Conservation (phyloP, 2,797 vertebrate genomes). For the Notolabrus celidotus region DNA sequence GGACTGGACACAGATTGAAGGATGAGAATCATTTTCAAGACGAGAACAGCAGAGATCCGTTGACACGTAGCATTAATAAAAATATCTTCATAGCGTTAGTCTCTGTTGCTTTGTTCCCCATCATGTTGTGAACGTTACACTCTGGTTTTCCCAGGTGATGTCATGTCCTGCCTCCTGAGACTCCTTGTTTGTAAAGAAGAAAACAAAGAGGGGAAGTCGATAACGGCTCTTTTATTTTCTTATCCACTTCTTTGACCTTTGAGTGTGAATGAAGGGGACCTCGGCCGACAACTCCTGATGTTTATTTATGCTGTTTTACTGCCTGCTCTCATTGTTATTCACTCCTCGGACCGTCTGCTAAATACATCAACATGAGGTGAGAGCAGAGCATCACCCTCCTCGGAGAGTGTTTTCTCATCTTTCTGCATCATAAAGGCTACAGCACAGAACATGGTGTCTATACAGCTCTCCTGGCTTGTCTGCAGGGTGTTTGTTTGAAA, state of each 20-base stretch:
- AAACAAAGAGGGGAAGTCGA: neutral
- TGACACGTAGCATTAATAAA: too few relatives aligned
- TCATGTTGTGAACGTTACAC: too few relatives aligned
- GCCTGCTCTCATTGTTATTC: constrained; percentile 19
- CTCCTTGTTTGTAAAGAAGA: neutral
- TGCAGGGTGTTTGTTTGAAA: constrained; percentile 6
- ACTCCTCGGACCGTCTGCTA: neutral
- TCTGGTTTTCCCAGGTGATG: too few relatives aligned
- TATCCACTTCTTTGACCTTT: constrained; percentile 43
- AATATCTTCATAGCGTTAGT: too few relatives aligned
- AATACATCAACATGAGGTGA: neutral
- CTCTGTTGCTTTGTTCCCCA: too few relatives aligned
- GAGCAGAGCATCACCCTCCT: too few relatives aligned
- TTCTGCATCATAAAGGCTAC: too few relatives aligned
- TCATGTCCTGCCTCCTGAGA: too few relatives aligned
- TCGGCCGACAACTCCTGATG: constrained; percentile 2
- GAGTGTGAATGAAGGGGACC: constrained; percentile 12
- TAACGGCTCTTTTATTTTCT: neutral
- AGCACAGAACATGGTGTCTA: neutral
- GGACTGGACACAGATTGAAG: too few relatives aligned
- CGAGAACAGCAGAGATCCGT: too few relatives aligned
- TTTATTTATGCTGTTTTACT: constrained; percentile 38
- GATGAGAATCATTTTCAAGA: too few relatives aligned
- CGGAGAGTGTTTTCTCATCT: too few relatives aligned
- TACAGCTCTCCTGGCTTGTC: neutral